Evolutionary conservation across 2,888 invertebrate species (phyloP), one percentile per base, ranked within the genome.

Genomic region (Spialia ferax): DNA sequence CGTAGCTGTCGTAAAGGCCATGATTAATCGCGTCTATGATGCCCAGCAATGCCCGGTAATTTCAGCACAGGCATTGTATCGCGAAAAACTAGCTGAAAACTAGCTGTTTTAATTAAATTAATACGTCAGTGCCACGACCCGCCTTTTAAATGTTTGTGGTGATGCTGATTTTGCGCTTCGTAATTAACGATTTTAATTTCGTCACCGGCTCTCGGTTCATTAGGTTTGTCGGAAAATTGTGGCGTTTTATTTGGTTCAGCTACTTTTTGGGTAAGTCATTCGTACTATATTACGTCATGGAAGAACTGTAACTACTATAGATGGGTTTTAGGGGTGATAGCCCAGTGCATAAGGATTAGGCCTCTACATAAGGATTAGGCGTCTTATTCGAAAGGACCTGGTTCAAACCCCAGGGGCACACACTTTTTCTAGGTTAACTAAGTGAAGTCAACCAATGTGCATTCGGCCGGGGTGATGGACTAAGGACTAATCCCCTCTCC

Each of bases 11-110:
- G 77, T 76, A 77, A 72, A 73, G 76, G 79, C 84, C 85, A 88
- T 93, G 92, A 93, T 93, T 91, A 92, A 93, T 93, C 78, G 83
- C 84, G 82, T 87, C 88, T 87, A 89, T 89, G 91, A 89, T 88
- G 86, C 86, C 83, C 71, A 74, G 82, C 83, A 85, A 89, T 88
- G 86, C 86, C 83, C 71, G 75, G 82, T 84, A 85, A 88, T 82
- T 83, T 78, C 77, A 80, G 76, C 76, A 35, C 18, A 45, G 74
- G 79, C 80, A 71, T 75, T 75, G 77, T 81, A 81, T 79, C 78
- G 77, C 79, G 87, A 88, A 89, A 90, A 89, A 88, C 85, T 86
- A 77, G 78, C 77, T 77, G 78, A 77, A 75, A 78, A 75, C 73
- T 73, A 66, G 70, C 70, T 65, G 59, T 70, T 68, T 77, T 75